Conservation (phyloP, 2,113 vertebrate species). For the Lophochroa leadbeateri region DNA sequence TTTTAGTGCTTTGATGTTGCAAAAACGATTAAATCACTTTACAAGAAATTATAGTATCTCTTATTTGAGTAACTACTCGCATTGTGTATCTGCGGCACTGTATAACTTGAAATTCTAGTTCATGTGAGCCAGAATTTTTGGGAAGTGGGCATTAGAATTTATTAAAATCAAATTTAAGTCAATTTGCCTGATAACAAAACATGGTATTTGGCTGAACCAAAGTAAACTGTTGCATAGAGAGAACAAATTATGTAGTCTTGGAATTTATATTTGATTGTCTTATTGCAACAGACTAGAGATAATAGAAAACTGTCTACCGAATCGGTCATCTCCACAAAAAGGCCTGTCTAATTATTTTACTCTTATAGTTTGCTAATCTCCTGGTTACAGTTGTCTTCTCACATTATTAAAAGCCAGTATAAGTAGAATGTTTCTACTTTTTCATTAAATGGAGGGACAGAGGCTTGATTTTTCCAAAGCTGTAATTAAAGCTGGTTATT, state of each 20-base stretch:
- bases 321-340: background rate
- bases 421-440: background rate
- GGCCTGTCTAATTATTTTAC: constrained; percentile 5
- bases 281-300: background rate
- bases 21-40: background rate
- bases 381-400: background rate
- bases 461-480: background rate
- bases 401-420: background rate
- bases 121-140: background rate
- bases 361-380: background rate
- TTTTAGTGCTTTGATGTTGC: background rate
- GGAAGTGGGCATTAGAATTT: background rate
- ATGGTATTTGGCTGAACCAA: background rate
- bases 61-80: background rate
- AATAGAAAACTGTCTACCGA: background rate
- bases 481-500: background rate
- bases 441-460: background rate
- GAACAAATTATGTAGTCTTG: background rate
- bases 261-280: background rate
- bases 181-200: background rate
- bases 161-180: background rate
- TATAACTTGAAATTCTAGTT: background rate
- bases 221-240: background rate
- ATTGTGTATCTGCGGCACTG: background rate
- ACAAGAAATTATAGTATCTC: background rate